Evolutionary conservation across 2,113 vertebrate genomes (phyloP).

Genomic region (Zapus hudsonius): DNA sequence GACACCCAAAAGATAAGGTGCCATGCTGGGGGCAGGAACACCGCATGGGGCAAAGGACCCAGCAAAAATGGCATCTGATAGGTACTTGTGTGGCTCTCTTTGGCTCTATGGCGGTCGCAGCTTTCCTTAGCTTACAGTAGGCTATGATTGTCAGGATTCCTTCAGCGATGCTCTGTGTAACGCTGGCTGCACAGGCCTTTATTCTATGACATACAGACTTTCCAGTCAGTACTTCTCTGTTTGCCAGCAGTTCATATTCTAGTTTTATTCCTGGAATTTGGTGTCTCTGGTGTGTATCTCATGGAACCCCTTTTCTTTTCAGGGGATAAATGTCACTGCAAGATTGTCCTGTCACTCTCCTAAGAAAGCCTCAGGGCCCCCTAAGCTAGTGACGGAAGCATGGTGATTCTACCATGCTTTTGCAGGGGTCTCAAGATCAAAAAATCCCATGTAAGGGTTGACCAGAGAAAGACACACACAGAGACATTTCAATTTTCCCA

Average conservation of each 20-base stretch:
- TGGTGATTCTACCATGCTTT: not conserved
- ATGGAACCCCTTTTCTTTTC: too few species aligned
- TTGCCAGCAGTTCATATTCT: not conserved
- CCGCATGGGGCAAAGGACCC: too few species aligned
- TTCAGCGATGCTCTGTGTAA: slow-evolving; percentile 15
- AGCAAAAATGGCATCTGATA: too few species aligned
- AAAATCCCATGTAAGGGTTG: not conserved
- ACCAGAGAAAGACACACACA: not conserved
- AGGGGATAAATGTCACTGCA: too few species aligned
- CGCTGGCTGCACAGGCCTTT: not conserved
- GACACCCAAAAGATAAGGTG: too few species aligned
- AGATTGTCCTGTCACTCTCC: too few species aligned
- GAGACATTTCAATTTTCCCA: not conserved
- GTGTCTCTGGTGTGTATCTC: not conserved
- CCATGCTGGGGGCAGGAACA: too few species aligned
- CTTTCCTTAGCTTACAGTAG: not conserved
- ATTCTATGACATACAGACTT: not conserved
- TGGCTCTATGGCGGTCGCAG: not conserved
- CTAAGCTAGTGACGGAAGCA: not conserved
- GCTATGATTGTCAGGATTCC: not conserved
- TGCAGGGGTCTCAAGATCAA: not conserved
- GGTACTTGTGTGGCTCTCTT: not conserved
- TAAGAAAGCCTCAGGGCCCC: not conserved
- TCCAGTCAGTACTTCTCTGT: not conserved
- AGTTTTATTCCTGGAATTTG: not conserved